phyloP scores from a whole-genome alignment of 2,797 vertebrate genomes.

The Amblyraja radiata region DNA sequence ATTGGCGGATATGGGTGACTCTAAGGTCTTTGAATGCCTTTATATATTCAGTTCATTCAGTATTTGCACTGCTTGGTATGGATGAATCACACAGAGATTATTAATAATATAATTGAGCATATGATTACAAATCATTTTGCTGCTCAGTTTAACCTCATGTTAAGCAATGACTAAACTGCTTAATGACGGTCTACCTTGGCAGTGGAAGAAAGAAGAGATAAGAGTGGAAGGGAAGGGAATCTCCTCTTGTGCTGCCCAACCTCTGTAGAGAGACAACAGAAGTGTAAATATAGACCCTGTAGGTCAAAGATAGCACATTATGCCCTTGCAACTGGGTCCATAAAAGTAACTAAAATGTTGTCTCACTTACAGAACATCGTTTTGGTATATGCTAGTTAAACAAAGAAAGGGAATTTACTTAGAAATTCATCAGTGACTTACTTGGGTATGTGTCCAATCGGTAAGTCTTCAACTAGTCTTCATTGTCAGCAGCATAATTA shows the following conservation, averaged over 20 bases:
- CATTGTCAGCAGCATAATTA: no score
- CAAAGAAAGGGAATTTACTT: background rate
- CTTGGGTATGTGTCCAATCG: no score
- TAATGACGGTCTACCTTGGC: background rate
- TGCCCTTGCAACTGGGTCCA: background rate
- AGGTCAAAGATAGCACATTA: background rate
- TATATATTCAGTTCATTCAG: background rate
- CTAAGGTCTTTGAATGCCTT: no score
- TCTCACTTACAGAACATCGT: background rate
- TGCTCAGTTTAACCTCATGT: background rate
- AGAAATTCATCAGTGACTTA: no score
- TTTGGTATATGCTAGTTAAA: background rate
- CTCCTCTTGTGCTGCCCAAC: background rate
- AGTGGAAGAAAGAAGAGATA: background rate
- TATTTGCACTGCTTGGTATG: background rate
- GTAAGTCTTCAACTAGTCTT: no score
- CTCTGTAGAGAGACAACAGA: background rate
- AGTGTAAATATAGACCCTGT: background rate
- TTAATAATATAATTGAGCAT: background rate
- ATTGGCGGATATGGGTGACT: no score
- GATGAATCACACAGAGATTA: background rate
- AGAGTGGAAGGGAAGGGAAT: background rate
- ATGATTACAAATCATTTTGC: slow-evolving; percentile 3
- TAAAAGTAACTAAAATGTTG: background rate
- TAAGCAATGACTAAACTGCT: background rate